These are phyloP conservation scores for Microcebus jonahi DNA, from an alignment of 2,113 vertebrate species.

Conservation along the genomic window DNA sequence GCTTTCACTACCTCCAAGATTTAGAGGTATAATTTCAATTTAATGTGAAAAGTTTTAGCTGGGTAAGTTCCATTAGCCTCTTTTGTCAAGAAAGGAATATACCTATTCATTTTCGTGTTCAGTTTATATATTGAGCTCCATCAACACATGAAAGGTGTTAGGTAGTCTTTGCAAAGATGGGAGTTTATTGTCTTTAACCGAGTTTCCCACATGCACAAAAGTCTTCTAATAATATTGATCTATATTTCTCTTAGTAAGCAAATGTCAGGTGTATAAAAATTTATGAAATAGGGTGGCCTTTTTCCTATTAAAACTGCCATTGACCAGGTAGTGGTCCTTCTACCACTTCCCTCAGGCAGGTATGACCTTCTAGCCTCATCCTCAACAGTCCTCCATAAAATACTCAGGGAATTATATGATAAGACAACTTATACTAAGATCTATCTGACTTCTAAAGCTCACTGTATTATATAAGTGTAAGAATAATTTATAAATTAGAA, in stretches of 20 bases:
- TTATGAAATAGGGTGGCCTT: conserved; percentile 30
- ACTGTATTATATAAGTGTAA: not conserved
- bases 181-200: conserved; percentile 56
- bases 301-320: not conserved
- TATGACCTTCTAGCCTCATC: not conserved
- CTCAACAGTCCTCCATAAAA: not conserved
- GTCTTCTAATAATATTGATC: conserved; percentile 58
- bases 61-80: conserved; percentile 64
- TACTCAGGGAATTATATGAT: not conserved
- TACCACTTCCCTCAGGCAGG: not conserved
- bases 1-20: conserved; percentile 56
- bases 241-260: conserved; percentile 56
- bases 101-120: conserved; percentile 76
- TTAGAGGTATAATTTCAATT: conserved; percentile 67
- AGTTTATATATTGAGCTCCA: conserved; percentile 68
- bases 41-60: conserved; percentile 67
- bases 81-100: conserved; percentile 73
- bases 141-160: conserved; percentile 45
- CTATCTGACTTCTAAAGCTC: not conserved
- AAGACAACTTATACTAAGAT: not conserved
- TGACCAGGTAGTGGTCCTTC: not conserved
- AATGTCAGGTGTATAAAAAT: conserved; percentile 51
- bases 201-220: conserved; percentile 40
- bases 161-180: conserved; percentile 59
- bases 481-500: not conserved